These are phyloP conservation scores for Labeo calbasu DNA, from an alignment of 2,797 vertebrate species.

Conservation along the genomic window DNA sequence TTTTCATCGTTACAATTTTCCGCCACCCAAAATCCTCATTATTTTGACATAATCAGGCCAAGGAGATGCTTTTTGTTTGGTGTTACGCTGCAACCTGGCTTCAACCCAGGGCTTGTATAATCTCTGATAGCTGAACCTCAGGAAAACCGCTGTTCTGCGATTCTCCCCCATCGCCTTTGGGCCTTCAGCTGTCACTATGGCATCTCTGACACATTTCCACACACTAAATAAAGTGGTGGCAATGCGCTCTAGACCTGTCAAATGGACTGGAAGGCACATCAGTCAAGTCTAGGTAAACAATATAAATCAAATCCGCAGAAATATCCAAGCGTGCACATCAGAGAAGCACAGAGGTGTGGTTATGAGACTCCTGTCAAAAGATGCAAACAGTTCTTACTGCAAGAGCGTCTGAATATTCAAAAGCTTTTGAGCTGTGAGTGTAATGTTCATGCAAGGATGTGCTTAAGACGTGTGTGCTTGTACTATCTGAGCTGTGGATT, in stretches of 20 bases:
- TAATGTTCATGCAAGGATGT: background rate
- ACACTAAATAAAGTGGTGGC: slow-evolving; percentile 53
- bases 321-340: slow-evolving; percentile 8
- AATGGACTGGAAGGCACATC: slow-evolving; percentile 39
- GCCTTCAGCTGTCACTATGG: slow-evolving; percentile 42
- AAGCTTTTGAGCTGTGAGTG: background rate
- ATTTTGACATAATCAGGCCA: slow-evolving; percentile 24
- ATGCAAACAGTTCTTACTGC: background rate
- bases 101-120: slow-evolving; percentile 44
- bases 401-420: slow-evolving; percentile 11
- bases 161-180: slow-evolving; percentile 12
- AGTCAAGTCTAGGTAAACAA: slow-evolving; percentile 55
- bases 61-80: background rate
- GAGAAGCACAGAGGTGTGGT: slow-evolving; percentile 12
- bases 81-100: slow-evolving; percentile 1
- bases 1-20: background rate
- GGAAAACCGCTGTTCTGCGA: background rate
- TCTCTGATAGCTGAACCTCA: slow-evolving; percentile 23
- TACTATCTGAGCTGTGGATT: background rate
- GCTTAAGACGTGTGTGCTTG: slow-evolving; percentile 12
- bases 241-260: slow-evolving; percentile 51
- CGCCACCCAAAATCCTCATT: background rate
- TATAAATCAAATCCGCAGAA: slow-evolving; percentile 48
- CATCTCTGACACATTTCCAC: slow-evolving; percentile 37
- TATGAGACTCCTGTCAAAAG: slow-evolving; percentile 11